Evolutionary conservation across 2,113 vertebrate genomes (phyloP), one percentile per base, ranked within the genome.

Genomic region (Boulengeromyrus knoepffleri): DNA sequence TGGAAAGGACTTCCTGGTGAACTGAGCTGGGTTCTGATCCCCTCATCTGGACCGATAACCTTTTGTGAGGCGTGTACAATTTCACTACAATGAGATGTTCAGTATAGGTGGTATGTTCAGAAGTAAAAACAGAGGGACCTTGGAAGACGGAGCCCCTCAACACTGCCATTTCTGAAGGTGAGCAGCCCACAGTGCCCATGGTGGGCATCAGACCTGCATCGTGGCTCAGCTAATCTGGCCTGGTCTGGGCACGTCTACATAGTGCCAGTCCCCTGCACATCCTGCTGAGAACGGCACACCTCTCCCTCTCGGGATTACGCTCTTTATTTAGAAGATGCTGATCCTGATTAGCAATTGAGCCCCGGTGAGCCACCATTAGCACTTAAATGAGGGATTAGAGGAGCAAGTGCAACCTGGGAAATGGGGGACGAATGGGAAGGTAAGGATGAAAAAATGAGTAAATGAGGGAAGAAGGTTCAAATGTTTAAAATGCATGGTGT

Each of bases 231-330:
- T 92, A 92, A 90, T 90, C 92, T 89, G 86, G 39, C 74, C 91
- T 92, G 90, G 90, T 91, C 58, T 90, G 90, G 47, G 53, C 77
- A 36, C 87, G 46, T 90, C 62, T 90, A 85, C 89, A 74, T 85
- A 62, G 70, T 45, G 86, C 46, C 85, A 85, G 77, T 91, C 53
- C 89, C 46, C 85, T 49, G 5, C 27, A 8, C 36, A 27, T 77
- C 62, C 46, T 47, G 46, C 46, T 88, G 6, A 89, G 47, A 70
- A 56, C 39, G 56, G 12, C 31, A 45, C 13, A n/a, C 17, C 46
- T 50, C 87, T 46, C 85, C 6, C 31, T 10, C 15, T 13, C 5
- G 13, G 83, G 90, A 90, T 90, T 89, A 89, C 13, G 13, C 42
- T 85, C 89, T 89, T 89, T 89, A 89, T 89, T 62, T 85, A 89